Conservation (phyloP, 1,140 invertebrate genomes). For the Macrocentrus cingulum region DNA sequence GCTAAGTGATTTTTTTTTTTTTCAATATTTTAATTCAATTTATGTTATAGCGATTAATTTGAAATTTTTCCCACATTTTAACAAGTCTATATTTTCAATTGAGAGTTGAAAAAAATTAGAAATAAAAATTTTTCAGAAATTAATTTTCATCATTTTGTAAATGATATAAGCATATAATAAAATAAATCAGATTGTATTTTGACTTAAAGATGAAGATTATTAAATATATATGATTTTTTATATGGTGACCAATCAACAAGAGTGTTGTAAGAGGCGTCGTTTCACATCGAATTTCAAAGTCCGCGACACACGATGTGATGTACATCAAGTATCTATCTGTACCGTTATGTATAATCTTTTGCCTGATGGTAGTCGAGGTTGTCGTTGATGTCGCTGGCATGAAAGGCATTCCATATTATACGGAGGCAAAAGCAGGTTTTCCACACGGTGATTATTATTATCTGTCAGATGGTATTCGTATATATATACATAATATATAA, state of each 20-base stretch:
- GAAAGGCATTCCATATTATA: slow-evolving; percentile 12
- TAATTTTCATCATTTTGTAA: too few species aligned
- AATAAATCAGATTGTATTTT: too few species aligned
- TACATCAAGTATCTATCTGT: slow-evolving; percentile 9
- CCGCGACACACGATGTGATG: background rate
- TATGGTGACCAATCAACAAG: background rate
- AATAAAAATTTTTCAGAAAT: too few species aligned
- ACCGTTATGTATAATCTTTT: slow-evolving; percentile 18
- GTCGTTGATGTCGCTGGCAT: slow-evolving; percentile 6
- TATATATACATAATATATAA: background rate
- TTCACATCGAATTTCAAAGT: background rate
- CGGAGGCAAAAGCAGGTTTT: slow-evolving; percentile 16
- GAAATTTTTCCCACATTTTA: too few species aligned
- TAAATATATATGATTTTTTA: too few species aligned
- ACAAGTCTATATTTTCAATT: too few species aligned
- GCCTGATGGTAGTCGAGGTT: background rate
- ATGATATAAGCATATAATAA: too few species aligned
- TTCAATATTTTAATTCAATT: too few species aligned
- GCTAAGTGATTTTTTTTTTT: too few species aligned
- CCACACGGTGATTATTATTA: slow-evolving; percentile 10
- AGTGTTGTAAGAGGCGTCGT: background rate
- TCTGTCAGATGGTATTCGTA: background rate
- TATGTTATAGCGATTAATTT: too few species aligned
- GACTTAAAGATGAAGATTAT: too few species aligned
- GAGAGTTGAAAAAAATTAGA: too few species aligned